A percentile compares a stretch with the other conserved stretches of the same genome.
These are phyloP conservation scores for Grammomys dolichurus DNA, from an alignment of 2,113 vertebrate genomes.

Conservation along the genomic window DNA sequence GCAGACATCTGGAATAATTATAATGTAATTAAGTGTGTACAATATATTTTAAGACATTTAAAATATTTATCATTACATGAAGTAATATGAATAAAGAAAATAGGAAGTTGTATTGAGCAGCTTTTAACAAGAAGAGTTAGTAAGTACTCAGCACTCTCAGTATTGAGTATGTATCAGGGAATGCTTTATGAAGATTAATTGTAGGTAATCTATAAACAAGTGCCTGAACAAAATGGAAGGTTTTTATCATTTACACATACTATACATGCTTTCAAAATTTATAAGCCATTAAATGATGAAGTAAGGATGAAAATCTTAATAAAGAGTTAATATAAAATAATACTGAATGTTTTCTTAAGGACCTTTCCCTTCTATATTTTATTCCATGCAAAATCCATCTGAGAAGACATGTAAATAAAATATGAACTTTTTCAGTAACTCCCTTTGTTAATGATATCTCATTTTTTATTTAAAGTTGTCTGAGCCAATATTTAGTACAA, in stretches of 20 bases:
- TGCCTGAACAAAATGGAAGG: not conserved
- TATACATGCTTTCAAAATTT: not conserved
- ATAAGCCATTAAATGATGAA: not conserved
- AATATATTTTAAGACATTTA: not conserved
- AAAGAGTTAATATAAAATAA: not conserved
- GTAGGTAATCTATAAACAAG: not conserved
- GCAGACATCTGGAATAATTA: not conserved
- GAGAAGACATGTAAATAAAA: not conserved
- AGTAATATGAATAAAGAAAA: not conserved
- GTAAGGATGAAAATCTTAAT: not conserved
- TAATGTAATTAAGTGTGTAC: not conserved
- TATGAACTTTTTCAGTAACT: not conserved
- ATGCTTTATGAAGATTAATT: not conserved
- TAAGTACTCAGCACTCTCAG: not conserved
- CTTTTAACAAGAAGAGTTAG: not conserved
- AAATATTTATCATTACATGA: not conserved
- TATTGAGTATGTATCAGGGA: not conserved
- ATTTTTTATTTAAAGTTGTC: constrained; percentile 34
- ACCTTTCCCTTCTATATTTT: not conserved
- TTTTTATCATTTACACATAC: not conserved
- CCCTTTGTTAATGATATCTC: not conserved
- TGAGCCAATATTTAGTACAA: not conserved
- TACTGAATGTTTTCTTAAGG: not conserved
- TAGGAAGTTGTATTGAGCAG: not conserved
- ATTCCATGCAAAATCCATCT: not conserved